Evolutionary conservation across 2,888 invertebrate species (phyloP).

Genomic region (Polydrusus tereticollis): DNA sequence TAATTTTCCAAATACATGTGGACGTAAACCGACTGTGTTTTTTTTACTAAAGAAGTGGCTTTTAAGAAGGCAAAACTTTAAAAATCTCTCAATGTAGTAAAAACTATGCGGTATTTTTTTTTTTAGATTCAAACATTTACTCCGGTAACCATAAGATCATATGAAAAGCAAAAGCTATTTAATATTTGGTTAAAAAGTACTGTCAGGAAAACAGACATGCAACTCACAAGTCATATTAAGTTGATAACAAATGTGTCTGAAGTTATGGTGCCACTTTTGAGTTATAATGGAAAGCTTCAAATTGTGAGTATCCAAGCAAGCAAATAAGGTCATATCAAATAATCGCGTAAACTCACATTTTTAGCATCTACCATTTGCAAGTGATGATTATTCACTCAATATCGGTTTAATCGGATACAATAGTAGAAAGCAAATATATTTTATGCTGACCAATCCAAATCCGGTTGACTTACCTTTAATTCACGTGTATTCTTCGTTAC

Average conservation of each 20-base stretch:
- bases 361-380: constrained; percentile 64
- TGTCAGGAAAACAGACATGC: constrained; percentile 70
- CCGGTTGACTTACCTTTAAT: constrained; percentile 78
- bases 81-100: too few relatives aligned
- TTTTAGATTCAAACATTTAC: constrained; percentile 74
- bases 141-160: constrained; percentile 72
- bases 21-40: too few relatives aligned
- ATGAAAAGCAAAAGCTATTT: constrained; percentile 72
- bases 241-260: constrained; percentile 82
- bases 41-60: too few relatives aligned
- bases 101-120: too few relatives aligned
- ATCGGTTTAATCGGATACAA: constrained; percentile 77
- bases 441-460: constrained; percentile 81
- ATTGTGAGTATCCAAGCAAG: constrained; percentile 68
- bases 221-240: constrained; percentile 74
- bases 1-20: too few relatives aligned
- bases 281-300: constrained; percentile 80
- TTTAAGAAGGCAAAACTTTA: too few relatives aligned
- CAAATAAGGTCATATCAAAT: too few relatives aligned
- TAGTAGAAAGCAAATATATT: constrained; percentile 77
- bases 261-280: constrained; percentile 77
- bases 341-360: constrained; percentile 46
- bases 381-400: constrained; percentile 68
- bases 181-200: constrained; percentile 70
- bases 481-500: constrained; percentile 73